Evolutionary conservation across 2,888 invertebrate species (phyloP), one percentile per base, ranked within the genome.

Genomic region (Nomada lathburiana): DNA sequence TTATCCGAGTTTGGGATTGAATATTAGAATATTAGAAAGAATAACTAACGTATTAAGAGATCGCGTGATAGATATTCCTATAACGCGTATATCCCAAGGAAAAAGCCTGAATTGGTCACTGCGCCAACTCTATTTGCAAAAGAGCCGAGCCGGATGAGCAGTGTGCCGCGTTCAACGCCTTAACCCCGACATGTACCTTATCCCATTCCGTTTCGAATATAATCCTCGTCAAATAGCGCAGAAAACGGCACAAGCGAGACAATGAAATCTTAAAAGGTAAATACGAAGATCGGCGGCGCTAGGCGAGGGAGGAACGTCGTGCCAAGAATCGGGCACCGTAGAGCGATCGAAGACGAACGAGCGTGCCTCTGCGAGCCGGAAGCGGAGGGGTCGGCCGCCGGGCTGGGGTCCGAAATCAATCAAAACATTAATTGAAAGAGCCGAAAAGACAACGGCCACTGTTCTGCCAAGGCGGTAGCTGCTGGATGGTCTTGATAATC

Each of bases 401-500:
- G 82, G 85, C 85, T 88, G 87, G 88, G 89, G 90, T 87, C 89
- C 89, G 92, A 92, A 94, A 93, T 94, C 93, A 93, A 94, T 94
- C 93, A 93, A 93, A 93, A 93, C 93, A 93, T 93, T 94, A 93
- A 94, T 94, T 93, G 93, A 93, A 93, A 93, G 93, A 93, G 92
- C 91, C 86, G 89, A 89, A 91, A 93, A 93, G 93, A 94, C 93
- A 93, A 93, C 93, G 90, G 91, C 87, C 82, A 88, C 87, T 88
- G 84, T 86, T 85, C 87, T 88, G 85, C 90, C 92, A 91, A 92
- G 89, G 89, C 90, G 89, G 88, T 89, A 85, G 91, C 90, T 88
- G 88, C 36, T 86, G 90, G 90, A 91, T 88, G 89, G 90, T 92
- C 91, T 92, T 90, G 93, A 93, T 93, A 92, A 93, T 93, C 92